Conservation (phyloP, 1,140 invertebrate genomes). For the Drosophila equinoxialis region DNA sequence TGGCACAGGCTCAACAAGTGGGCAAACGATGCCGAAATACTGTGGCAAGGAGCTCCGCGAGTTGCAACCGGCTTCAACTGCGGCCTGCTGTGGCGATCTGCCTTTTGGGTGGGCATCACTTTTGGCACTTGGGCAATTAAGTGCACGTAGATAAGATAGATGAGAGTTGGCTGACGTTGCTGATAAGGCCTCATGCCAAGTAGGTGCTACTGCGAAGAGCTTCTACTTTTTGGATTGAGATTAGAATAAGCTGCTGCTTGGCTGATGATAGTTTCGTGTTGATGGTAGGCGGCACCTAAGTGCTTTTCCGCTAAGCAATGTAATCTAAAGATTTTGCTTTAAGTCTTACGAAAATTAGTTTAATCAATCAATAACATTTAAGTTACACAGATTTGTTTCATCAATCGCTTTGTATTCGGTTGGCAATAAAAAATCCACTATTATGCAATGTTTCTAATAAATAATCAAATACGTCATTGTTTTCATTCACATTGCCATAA, state of each 20-base stretch:
- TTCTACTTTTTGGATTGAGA: constrained; percentile 39
- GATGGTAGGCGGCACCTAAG: background rate
- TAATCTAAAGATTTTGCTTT: background rate
- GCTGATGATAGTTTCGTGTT: background rate
- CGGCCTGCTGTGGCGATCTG: constrained; percentile 14
- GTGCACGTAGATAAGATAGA: constrained; percentile 52
- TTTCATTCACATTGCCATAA: too few relatives aligned
- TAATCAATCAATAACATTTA: too few relatives aligned
- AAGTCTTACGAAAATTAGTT: background rate
- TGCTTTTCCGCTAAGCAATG: background rate
- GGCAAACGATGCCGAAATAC: constrained; percentile 40
- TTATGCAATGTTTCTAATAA: background rate
- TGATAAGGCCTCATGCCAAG: constrained; percentile 50
- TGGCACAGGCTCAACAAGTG: constrained; percentile 74
- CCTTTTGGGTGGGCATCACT: constrained; percentile 47
- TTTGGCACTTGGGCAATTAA: constrained; percentile 65
- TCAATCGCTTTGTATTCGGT: background rate
- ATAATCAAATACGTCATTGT: background rate
- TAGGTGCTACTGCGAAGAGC: constrained; percentile 50
- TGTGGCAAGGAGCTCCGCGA: background rate
- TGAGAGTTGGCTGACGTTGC: background rate
- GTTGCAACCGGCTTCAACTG: constrained; percentile 1
- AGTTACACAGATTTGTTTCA: too few relatives aligned
- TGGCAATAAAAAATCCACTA: background rate
- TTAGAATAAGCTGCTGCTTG: constrained; percentile 18